Conservation (phyloP, 2,797 vertebrate genomes). For the Antrozous pallidus region DNA sequence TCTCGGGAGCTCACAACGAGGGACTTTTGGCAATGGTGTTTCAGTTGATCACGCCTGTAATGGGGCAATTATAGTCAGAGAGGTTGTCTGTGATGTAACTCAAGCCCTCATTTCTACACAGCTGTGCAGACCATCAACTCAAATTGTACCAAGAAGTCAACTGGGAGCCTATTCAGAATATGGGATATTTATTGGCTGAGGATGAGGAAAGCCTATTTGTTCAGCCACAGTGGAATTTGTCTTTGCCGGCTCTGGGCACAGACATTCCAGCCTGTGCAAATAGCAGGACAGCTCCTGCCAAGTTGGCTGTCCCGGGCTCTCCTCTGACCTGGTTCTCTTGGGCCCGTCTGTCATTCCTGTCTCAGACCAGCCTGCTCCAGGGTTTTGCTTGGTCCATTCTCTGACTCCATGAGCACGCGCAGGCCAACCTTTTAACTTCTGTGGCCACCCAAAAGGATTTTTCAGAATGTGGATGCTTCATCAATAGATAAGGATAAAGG, state of each 20-base stretch:
- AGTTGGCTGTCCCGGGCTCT: neutral
- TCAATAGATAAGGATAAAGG: slow-evolving; percentile 43
- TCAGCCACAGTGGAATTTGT: slow-evolving; percentile 70
- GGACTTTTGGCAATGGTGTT: slow-evolving; percentile 66
- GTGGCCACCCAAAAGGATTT: slow-evolving; percentile 15
- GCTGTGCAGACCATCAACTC: slow-evolving; percentile 73
- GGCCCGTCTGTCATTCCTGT: neutral
- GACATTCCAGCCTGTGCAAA: slow-evolving; percentile 53
- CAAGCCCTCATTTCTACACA: slow-evolving; percentile 68
- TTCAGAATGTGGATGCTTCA: slow-evolving; percentile 55
- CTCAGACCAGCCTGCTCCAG: neutral
- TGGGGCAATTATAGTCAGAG: slow-evolving; percentile 73
- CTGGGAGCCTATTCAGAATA: slow-evolving; percentile 61
- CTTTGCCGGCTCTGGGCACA: slow-evolving; percentile 54
- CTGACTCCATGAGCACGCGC: neutral
- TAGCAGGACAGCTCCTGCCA: slow-evolving; percentile 11
- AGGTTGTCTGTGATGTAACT: slow-evolving; percentile 73
- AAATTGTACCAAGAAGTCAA: slow-evolving; percentile 70
- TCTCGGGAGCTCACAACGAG: slow-evolving; percentile 57
- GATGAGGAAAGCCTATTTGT: slow-evolving; percentile 70
- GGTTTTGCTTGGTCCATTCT: neutral
- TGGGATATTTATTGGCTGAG: slow-evolving; percentile 71
- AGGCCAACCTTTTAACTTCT: neutral
- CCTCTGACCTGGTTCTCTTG: neutral
- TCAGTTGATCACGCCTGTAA: slow-evolving; percentile 74